A percentile compares a stretch with the other conserved stretches of the same genome.
Evolutionary conservation across 2,113 vertebrate species (phyloP).

Genomic region (Collichthys lucidus): DNA sequence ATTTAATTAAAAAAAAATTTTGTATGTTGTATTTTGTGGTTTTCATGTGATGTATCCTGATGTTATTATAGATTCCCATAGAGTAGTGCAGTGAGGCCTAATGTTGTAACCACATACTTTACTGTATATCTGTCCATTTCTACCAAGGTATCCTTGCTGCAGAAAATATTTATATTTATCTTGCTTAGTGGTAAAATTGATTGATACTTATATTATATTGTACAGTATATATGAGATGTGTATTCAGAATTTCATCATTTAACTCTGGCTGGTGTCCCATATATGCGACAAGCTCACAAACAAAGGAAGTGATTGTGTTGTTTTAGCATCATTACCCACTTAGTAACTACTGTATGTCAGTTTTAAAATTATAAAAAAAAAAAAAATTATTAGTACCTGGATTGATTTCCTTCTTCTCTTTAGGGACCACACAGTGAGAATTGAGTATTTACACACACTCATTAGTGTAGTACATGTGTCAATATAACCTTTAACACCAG

Average conservation of each 20-base stretch:
- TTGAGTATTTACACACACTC: neutral
- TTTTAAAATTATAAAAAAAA: neutral
- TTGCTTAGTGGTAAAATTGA: conserved; percentile 3
- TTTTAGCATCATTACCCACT: neutral
- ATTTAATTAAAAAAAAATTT: neutral
- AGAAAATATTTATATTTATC: neutral
- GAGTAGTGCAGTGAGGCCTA: neutral
- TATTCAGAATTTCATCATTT: neutral
- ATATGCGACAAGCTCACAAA: neutral
- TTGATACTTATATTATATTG: neutral
- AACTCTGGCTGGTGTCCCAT: neutral
- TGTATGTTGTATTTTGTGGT: conserved; percentile 7
- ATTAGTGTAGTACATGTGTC: neutral
- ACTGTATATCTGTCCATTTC: neutral
- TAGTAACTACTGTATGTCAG: neutral
- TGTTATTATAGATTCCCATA: neutral
- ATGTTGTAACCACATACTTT: neutral
- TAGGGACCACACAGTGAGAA: neutral
- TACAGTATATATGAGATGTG: neutral
- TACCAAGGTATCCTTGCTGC: neutral
- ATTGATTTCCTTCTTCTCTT: neutral
- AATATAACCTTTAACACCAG: neutral
- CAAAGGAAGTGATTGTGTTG: neutral
- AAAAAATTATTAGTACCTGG: neutral
- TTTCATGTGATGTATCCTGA: neutral